These are phyloP conservation scores for Isurus oxyrinchus DNA, from an alignment of 2,113 vertebrate genomes.

Conservation along the genomic window DNA sequence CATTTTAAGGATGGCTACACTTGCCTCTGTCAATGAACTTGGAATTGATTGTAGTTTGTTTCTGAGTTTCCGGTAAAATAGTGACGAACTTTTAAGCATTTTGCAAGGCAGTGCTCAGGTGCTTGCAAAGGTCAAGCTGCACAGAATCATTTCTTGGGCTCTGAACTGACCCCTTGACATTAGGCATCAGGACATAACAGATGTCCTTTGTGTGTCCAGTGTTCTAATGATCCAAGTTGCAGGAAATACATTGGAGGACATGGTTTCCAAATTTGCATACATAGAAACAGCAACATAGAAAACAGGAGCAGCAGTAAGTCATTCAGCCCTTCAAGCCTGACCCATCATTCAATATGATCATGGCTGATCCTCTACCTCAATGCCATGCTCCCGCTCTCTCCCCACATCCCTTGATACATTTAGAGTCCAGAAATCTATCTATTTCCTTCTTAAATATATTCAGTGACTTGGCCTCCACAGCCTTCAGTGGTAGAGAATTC, in stretches of 20 bases:
- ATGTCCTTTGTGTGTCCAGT: neutral
- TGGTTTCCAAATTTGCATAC: neutral
- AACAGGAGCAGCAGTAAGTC: too few species aligned
- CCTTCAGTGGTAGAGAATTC: too few species aligned
- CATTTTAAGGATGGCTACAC: neutral
- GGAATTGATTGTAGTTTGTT: neutral
- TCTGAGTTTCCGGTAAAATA: neutral
- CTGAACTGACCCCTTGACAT: neutral
- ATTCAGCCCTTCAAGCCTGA: too few species aligned
- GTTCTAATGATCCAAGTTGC: neutral
- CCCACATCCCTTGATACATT: too few species aligned
- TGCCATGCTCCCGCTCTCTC: too few species aligned
- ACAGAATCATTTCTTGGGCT: neutral
- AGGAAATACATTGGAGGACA: neutral
- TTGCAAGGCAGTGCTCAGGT: neutral
- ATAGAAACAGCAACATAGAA: too few species aligned
- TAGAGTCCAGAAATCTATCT: too few species aligned
- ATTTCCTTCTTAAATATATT: too few species aligned
- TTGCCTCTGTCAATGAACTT: neutral
- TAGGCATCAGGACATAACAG: neutral
- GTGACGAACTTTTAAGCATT: neutral
- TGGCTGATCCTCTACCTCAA: too few species aligned
- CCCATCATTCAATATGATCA: too few species aligned
- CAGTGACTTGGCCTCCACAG: too few species aligned
- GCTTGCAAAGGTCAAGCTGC: neutral